Evolutionary conservation across 2,888 invertebrate species (phyloP).

Genomic region (Chloroclysta siterata): DNA sequence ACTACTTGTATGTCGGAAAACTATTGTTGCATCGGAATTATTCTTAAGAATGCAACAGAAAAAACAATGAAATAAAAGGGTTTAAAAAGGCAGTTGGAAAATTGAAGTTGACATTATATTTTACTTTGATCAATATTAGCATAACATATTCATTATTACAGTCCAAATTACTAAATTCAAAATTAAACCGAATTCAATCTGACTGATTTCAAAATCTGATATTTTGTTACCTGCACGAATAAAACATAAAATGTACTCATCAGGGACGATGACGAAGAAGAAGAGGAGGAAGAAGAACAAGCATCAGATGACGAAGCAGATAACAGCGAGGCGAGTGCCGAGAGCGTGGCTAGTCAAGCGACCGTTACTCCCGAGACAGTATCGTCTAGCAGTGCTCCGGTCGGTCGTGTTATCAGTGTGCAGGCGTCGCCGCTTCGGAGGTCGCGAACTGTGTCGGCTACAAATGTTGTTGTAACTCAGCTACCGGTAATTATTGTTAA

Average conservation of each 20-base stretch:
- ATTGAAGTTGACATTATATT: too few relatives aligned
- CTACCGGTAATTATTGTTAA: slow-evolving; percentile 8
- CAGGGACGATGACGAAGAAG: slow-evolving; percentile 56
- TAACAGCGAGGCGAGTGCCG: slow-evolving; percentile 63
- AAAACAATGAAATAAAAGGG: neutral
- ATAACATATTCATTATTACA: too few relatives aligned
- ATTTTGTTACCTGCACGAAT: too few relatives aligned
- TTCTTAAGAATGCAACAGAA: neutral
- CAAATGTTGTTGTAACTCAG: slow-evolving; percentile 56
- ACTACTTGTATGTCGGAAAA: slow-evolving; percentile 2
- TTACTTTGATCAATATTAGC: too few relatives aligned
- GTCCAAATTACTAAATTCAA: too few relatives aligned
- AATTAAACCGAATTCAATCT: too few relatives aligned
- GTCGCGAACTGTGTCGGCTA: slow-evolving; percentile 70
- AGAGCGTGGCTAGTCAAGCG: slow-evolving; percentile 66
- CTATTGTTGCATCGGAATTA: neutral
- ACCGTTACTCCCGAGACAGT: slow-evolving; percentile 74
- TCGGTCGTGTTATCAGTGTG: slow-evolving; percentile 46
- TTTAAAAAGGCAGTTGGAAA: too few relatives aligned
- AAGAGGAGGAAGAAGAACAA: slow-evolving; percentile 68
- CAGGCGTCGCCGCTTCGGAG: slow-evolving; percentile 68
- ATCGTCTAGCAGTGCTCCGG: slow-evolving; percentile 73
- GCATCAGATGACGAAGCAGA: slow-evolving; percentile 65
- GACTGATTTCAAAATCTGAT: too few relatives aligned
- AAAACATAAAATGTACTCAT: neutral